Conservation (phyloP, 2,113 vertebrate species). For the Chloebia gouldiae region DNA sequence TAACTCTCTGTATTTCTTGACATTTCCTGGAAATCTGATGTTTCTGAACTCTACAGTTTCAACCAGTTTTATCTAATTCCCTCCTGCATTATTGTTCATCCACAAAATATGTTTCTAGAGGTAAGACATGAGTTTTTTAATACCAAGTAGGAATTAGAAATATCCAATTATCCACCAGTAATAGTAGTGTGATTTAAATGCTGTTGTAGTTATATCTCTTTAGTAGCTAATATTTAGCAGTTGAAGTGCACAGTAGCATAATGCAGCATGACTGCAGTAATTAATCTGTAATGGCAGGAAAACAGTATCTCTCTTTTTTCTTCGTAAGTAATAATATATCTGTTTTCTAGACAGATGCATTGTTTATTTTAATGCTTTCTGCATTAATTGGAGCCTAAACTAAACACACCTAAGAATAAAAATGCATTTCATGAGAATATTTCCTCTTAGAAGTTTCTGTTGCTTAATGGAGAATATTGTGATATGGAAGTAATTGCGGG, state of each 20-base stretch:
- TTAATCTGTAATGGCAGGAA: not conserved
- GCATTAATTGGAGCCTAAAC: not conserved
- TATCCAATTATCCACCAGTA: not conserved
- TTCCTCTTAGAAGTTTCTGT: conserved; percentile 3
- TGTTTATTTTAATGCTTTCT: conserved; percentile 16
- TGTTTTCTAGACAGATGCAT: not conserved
- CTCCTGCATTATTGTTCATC: not conserved
- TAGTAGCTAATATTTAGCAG: not conserved
- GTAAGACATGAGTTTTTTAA: not conserved
- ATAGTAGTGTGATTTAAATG: not conserved
- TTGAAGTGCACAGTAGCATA: not conserved
- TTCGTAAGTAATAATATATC: not conserved
- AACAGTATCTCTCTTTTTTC: not conserved
- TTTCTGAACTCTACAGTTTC: not conserved
- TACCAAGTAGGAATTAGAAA: not conserved
- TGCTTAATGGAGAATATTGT: not conserved
- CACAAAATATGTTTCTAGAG: not conserved
- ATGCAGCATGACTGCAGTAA: not conserved
- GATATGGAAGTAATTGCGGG: not conserved
- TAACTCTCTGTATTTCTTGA: not conserved
- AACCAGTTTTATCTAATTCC: not conserved
- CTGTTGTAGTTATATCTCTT: not conserved
- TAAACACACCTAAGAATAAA: conserved; percentile 3
- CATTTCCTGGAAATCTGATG: not conserved
- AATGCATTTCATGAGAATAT: not conserved